Percentiles rank a stretch among this genome's conserved stretches.
Conservation (phyloP, 2,888 invertebrate species). For the Prostheceraeus crozeri region DNA sequence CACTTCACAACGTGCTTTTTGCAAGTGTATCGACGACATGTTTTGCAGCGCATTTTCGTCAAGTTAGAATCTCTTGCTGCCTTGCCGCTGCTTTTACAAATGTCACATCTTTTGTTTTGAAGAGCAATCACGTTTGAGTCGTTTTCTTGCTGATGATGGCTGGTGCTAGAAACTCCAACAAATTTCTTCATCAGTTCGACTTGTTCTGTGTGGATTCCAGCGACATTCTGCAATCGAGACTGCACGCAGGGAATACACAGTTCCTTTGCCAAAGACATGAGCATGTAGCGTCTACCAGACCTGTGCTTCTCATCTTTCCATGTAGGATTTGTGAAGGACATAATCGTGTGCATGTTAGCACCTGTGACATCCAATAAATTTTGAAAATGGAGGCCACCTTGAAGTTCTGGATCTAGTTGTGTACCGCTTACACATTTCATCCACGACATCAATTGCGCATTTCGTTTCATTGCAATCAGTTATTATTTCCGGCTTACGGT, state of each 20-base stretch:
- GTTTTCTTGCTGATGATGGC: no score
- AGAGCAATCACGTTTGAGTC: no score
- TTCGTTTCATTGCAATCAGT: neutral
- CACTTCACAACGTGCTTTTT: conserved; percentile 21
- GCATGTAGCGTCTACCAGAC: no score
- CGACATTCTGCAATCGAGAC: no score
- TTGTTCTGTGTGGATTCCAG: no score
- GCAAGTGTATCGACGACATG: conserved; percentile 20
- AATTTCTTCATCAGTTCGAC: no score
- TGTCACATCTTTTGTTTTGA: no score
- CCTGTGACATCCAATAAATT: conserved; percentile 2
- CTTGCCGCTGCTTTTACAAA: conserved; percentile 1
- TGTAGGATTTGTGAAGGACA: neutral
- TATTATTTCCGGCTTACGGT: conserved; percentile 7
- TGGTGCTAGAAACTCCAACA: no score
- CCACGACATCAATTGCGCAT: neutral
- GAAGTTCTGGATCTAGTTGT: conserved; percentile 2
- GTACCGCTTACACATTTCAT: conserved; percentile 11
- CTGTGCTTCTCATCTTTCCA: no score
- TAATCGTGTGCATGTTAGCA: neutral
- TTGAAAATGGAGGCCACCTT: conserved; percentile 7
- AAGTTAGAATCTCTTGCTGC: neutral
- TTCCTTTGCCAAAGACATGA: no score
- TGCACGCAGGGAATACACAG: no score
- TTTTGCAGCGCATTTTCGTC: conserved; percentile 10